These are phyloP conservation scores for Sciaenops ocellatus DNA, from an alignment of 2,797 vertebrate species.

Conservation along the genomic window DNA sequence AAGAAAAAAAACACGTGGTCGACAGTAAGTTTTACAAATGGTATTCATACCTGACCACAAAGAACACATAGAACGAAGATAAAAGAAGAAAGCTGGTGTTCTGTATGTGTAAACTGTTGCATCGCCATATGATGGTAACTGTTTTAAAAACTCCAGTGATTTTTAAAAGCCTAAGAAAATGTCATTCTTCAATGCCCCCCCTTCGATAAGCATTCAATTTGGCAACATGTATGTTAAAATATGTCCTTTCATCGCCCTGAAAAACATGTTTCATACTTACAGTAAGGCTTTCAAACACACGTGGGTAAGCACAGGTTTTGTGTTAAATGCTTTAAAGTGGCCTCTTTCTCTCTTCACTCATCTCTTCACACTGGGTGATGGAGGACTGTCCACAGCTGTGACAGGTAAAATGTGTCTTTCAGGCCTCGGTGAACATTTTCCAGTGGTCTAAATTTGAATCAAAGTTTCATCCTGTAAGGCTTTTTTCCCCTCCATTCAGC, in stretches of 20 bases:
- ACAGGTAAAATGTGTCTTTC: slow-evolving; percentile 29
- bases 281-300: slow-evolving; percentile 66
- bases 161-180: slow-evolving; percentile 49
- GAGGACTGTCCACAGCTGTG: background rate
- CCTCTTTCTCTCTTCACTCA: background rate
- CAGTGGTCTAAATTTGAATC: slow-evolving; percentile 4
- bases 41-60: slow-evolving; percentile 39
- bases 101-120: slow-evolving; percentile 55
- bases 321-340: slow-evolving; percentile 44
- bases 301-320: slow-evolving; percentile 53
- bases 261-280: slow-evolving; percentile 20
- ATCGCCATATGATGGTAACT: slow-evolving; percentile 18
- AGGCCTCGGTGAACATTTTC: slow-evolving; percentile 29
- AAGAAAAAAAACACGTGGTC: slow-evolving; percentile 34
- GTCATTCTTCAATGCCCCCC: background rate
- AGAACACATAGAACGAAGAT: slow-evolving; percentile 36
- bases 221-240: slow-evolving; percentile 54
- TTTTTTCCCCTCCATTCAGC: background rate
- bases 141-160: slow-evolving; percentile 40
- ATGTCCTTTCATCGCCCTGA: slow-evolving; percentile 20
- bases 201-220: slow-evolving; percentile 47
- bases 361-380: background rate
- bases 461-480: slow-evolving; percentile 26
- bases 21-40: slow-evolving; percentile 28
- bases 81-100: slow-evolving; percentile 64